Evolutionary conservation across 1,140 invertebrate species (phyloP), one percentile per base, ranked within the genome.

Genomic region (Fragariocoptes setiger): DNA sequence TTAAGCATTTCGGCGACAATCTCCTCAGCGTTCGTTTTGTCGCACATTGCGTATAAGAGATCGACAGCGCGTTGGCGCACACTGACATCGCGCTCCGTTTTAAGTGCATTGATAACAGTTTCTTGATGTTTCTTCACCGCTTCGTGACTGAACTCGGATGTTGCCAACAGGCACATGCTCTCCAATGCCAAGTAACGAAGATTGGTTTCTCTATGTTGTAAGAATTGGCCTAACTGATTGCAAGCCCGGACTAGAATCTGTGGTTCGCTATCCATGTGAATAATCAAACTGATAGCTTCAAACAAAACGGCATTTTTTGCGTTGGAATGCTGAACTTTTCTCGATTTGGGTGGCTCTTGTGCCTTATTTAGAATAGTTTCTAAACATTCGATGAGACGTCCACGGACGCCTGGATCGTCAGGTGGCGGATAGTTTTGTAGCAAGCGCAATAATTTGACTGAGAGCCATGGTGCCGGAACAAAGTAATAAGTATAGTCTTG

Each of bases 401-500:
- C 85, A 43, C 80, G 66, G 1, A 94, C 80, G 15, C 85, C 83
- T 25, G 83, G 79, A 63, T 53, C 52, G 18, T 53, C 51, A 54
- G 85, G 83, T 19, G 88, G 85, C 43, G 83, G 86, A 56, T 97
- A 99, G 57, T 97, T 97, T 62, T 99, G 92, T 44, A 99, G 61
- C 41, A 99, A 65, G 49, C 86, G 65, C 42, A 99, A 62, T 38
- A 99, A 62, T 64, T 99, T 99, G 3, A 99, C 88, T 41, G 86
- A 95, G 1, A 99, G 65, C 92, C 92, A 99, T 13, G 92, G 92
- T 20, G 92, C 92, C 44, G 92, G 88, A 25, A 99, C 90, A 69
- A 99, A 99, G 54, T 99, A 99, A 58, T 99, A 99, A 0, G 92
- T 97, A 56, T 99, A 99, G 60, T 99, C 92, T 64, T 95, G 88